Conservation (phyloP, 2,888 invertebrate species). For the Eupithecia insigniata region DNA sequence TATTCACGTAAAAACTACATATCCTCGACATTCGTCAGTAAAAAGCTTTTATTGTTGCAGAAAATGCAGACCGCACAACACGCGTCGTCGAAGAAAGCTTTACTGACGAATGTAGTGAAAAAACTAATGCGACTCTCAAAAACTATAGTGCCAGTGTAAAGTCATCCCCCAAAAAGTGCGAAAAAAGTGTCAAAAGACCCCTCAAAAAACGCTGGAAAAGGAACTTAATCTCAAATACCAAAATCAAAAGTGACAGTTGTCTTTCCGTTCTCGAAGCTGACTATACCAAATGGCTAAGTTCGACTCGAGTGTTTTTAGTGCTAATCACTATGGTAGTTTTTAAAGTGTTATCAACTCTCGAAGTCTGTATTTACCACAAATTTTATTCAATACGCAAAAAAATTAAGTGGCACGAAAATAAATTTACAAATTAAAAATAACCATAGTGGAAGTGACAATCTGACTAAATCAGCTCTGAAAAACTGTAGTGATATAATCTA, state of each 20-base stretch:
- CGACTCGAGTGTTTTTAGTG: constrained; percentile 2
- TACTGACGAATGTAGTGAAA: constrained; percentile 33
- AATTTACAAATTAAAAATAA: neutral
- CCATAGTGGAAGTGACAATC: neutral
- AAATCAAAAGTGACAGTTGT: neutral
- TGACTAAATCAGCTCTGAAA: neutral
- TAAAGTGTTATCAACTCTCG: neutral
- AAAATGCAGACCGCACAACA: constrained; percentile 29
- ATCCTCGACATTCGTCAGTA: constrained; percentile 33
- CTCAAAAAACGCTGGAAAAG: neutral
- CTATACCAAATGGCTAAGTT: neutral
- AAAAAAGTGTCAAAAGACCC: neutral
- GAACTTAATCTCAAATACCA: constrained; percentile 3
- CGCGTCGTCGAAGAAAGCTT: constrained; percentile 33
- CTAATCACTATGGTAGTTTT: neutral
- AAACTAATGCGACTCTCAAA: constrained; percentile 13
- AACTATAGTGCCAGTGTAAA: constrained; percentile 18
- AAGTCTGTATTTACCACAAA: neutral
- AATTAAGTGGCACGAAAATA: neutral
- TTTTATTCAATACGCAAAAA: neutral
- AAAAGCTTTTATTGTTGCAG: constrained; percentile 40
- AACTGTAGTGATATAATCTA: neutral
- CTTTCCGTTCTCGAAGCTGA: neutral
- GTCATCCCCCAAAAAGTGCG: neutral
- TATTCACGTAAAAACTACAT: neutral